Base-by-base conservation (phyloP, 2,113 vertebrate genomes). In the Amphiprion ocellaris region DNA sequence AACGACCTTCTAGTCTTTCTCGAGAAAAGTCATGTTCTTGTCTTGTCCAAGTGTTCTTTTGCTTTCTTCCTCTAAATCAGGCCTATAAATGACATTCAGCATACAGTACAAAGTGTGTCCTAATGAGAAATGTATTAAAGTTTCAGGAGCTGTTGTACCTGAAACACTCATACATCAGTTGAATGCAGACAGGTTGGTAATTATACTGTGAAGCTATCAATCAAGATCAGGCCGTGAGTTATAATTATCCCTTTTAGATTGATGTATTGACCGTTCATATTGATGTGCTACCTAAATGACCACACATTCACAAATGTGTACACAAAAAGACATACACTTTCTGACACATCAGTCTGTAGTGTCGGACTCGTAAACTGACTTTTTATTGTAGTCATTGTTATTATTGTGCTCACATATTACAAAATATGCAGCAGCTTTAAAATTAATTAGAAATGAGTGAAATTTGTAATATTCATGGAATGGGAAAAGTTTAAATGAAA, bases 161-260 rank as follows among this genome's bases (percentile, higher is more conserved):
- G 76, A 86, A 87, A 82, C 77, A 83, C 77, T 86, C 80, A 54
- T 87, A 77, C 86, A 89, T 90, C 88, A 91, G 79, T 83, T 85
- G 80, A 83, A 85, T 83, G 70, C 52, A 50, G 86, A 82, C 86
- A 84, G 80, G 72, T 84, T 67, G 87, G 85, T 88, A 90, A 91
- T 87, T 90, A 82, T 84, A 60, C 83, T 88, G 56, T 9, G 5
- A 10, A 58, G 73, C 26, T 2, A 87, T 89, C 84, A 81, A 83
- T 89, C 90, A 77, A 47, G 37, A 80, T 68, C 59, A 67, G 74
- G 83, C 81, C 19, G 10, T 58, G 66, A 85, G 69, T 83, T 71
- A 82, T 85, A 89, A 89, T 89, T 87, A 86, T 77, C 74, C 30
- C 49, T 28, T 70, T 56, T 52, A 46, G 72, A 68, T 78, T 81